Evolutionary conservation across 1,140 invertebrate genomes (phyloP), one percentile per base, ranked within the genome.

Genomic region (Lethrus apterus): DNA sequence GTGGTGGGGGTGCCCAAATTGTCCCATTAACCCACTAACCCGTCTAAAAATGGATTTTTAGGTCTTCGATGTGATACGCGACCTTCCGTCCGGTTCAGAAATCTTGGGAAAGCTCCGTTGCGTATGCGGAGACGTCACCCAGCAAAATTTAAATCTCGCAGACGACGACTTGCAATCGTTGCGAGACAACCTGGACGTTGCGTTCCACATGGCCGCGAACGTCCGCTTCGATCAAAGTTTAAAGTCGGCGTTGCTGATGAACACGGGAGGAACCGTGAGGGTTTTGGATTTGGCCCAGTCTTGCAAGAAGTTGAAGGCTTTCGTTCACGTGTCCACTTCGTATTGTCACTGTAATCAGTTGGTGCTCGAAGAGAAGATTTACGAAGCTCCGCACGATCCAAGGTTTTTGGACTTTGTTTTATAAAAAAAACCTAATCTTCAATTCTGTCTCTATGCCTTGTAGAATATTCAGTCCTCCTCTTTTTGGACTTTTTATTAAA

Each of bases 131-230:
- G 74, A 76, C 30, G 63, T 69, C 0, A 67, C 62, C 0, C 33
- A 51, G 5, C 49, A 67, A 1, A 73, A 72, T 24, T 62, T 88
- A 2, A 81, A 76, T 5, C 61, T 90, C 2, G 72, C 68, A n/a
- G 48, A 65, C 4, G 52, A 68, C 10, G 80, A 85, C 58, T 57
- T 67, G 19, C 50, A 73, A 21, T 55, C 67, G 2, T 59, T 91
- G 0, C 58, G 67, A 0, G 61, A 76, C 2, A 71, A 78, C 29
- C 77, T 89, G 2, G 75, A 77, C 1, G 71, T 86, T 8, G 73
- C 89, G 0, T 86, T 89, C 64, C 84, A 90, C 58, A 83, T 81
- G 57, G 87, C 87, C 1, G 87, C 87, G 2, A 89, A 85, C 48
- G 81, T 77, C 13, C 68, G 69, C 9, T 78, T 78, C 46, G 71